Percentiles rank a stretch among this genome's conserved stretches.
These are phyloP conservation scores for Idris sp. DNA, from an alignment of 1,140 invertebrate species.

Conservation along the genomic window DNA sequence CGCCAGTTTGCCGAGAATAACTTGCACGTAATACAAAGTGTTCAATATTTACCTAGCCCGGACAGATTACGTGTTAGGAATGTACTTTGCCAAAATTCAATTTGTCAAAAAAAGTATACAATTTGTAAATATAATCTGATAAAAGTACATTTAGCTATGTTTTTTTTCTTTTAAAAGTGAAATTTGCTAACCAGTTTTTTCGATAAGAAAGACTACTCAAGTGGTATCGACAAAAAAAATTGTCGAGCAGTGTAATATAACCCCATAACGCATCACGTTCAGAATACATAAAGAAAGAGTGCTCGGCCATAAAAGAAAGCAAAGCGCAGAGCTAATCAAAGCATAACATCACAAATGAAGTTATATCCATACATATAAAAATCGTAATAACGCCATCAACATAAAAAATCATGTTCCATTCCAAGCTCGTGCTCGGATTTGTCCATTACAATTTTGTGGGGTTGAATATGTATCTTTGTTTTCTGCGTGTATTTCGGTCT, in stretches of 20 bases:
- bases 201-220: no score
- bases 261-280: constrained; percentile 25
- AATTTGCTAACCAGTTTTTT: no score
- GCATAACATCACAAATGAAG: constrained; percentile 34
- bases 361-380: constrained; percentile 42
- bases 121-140: no score
- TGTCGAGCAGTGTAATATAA: constrained; percentile 14
- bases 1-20: constrained; percentile 17
- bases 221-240: constrained; percentile 12
- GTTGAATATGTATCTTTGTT: no score
- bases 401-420: constrained; percentile 7
- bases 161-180: constrained; percentile 3
- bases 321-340: constrained; percentile 34
- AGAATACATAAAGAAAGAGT: constrained; percentile 24
- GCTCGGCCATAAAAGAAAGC: constrained; percentile 32
- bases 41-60: constrained; percentile 12
- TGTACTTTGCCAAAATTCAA: not conserved
- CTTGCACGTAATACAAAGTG: constrained; percentile 14
- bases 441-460: no score
- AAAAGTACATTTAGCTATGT: no score
- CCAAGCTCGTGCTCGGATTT: not conserved
- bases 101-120: not conserved
- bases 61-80: not conserved
- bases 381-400: constrained; percentile 34
- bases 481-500: no score